Conservation (phyloP, 2,113 vertebrate species). For the Notechis scutatus region DNA sequence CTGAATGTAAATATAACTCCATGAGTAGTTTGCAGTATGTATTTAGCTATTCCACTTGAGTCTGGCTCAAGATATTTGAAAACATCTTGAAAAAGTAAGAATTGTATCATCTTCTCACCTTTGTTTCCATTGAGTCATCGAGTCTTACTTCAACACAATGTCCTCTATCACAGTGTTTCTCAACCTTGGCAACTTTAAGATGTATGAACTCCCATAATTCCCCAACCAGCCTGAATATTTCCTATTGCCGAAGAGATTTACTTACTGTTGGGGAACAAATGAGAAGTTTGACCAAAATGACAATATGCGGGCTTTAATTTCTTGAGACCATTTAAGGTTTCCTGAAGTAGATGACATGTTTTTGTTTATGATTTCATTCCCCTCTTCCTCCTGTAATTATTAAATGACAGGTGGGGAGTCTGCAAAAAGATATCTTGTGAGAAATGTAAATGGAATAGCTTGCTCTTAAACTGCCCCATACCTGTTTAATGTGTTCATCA, state of each 20-base stretch:
- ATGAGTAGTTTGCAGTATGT: not conserved
- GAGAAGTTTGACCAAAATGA: constrained; percentile 72
- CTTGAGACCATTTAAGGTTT: constrained; percentile 74
- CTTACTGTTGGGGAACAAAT: constrained; percentile 69
- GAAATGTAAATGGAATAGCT: not conserved
- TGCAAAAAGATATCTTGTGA: not conserved
- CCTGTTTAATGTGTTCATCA: constrained; percentile 69
- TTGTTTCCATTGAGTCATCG: not conserved
- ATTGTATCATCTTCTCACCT: not conserved
- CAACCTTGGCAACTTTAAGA: not conserved
- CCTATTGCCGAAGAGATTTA: not conserved
- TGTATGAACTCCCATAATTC: not conserved
- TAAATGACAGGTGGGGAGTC: constrained; percentile 22
- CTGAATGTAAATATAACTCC: not conserved
- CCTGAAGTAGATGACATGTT: constrained; percentile 75
- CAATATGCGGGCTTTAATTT: constrained; percentile 71
- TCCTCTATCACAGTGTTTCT: not conserved
- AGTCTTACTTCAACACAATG: not conserved
- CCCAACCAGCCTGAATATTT: not conserved
- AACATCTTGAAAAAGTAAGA: not conserved
- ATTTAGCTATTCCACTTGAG: not conserved
- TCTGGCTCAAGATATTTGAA: not conserved
- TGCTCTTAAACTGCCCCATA: constrained; percentile 37
- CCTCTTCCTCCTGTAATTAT: constrained; percentile 59
- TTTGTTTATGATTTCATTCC: constrained; percentile 65